phyloP scores from a whole-genome alignment of 2,797 vertebrate species.

The Myotis vivesi region DNA sequence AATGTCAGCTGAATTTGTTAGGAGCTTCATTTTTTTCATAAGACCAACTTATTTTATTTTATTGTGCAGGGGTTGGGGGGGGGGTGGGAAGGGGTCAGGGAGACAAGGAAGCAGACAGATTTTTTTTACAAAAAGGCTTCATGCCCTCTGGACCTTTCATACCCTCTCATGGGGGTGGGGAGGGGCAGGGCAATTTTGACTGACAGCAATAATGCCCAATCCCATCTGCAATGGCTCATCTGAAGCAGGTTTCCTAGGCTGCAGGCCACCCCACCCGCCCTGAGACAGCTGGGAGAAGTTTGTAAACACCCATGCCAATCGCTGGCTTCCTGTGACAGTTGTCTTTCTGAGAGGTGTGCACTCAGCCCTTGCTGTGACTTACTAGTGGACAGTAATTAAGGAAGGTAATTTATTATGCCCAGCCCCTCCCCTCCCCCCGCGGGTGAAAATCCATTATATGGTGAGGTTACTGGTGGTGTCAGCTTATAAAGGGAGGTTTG shows the following conservation, averaged over 20 bases:
- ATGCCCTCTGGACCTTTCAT: background rate
- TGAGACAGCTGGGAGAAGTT: background rate
- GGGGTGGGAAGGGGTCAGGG: too few species aligned
- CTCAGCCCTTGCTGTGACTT: background rate
- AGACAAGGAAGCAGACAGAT: background rate
- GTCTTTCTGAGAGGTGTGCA: background rate
- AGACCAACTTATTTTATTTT: background rate
- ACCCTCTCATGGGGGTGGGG: background rate
- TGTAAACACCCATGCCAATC: background rate
- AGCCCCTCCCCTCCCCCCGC: background rate
- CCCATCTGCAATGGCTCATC: background rate
- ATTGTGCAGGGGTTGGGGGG: background rate
- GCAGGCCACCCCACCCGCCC: rapidly evolving
- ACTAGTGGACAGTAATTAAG: background rate
- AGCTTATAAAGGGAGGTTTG: background rate
- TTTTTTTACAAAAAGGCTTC: background rate
- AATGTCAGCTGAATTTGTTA: background rate
- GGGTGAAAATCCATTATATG: rapidly evolving
- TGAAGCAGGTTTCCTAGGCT: background rate
- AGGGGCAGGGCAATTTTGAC: background rate
- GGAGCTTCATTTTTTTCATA: background rate
- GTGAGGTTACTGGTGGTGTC: rapidly evolving
- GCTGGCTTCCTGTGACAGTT: background rate
- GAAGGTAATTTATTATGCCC: background rate
- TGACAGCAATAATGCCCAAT: background rate